Base-by-base conservation (phyloP, 2,888 invertebrate species). In the Drosophila diplacantha region DNA sequence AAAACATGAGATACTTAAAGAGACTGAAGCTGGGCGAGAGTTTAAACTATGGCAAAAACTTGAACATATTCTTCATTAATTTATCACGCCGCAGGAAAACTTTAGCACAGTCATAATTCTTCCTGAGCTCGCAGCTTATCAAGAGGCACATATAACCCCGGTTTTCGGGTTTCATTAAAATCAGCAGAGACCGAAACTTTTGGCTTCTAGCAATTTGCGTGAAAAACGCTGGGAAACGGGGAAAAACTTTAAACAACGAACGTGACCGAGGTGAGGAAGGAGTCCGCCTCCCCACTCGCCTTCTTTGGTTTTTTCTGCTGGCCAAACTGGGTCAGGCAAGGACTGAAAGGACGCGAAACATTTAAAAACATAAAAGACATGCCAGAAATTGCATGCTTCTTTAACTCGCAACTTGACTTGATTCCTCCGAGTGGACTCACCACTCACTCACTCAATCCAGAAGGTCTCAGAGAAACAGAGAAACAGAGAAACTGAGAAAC, bases 241-340 rank as follows among this genome's bases (percentile, higher is more conserved):
- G 34, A 29, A 64, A 49, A 56, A 64, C 65, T 66, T 66, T 65
- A 66, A 66, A 52, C 56, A 57, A 65, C 57, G 57, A 65, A 66
- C 65, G 65, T 66, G 65, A 66, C 66, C 66, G 53, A 66, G 65
- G 50, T 65, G 37, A 57, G 47, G 44, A 46, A 31, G 44, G 8
- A 31, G 14, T 46, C 44, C 29, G 18, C 29, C 50, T 22, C 20
- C 26, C 59, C 63, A 50, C 39, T 49, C 20, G 24, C 29, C 37
- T 26, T 65, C 57, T 52, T 50, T 24, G 18, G 24, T 62, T 5
- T 49, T 56, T 60, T 57, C 58, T 43, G n/a, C n/a, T 57, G 53
- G 69, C 62, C 62, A 75, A 66, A 81, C 76, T 78, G 67, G 77
- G 77, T 81, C 77, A 77, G 62, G 62, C 14, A 37, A 58, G 62